A percentile compares a stretch with the other conserved stretches of the same genome.
These are phyloP conservation scores for Terebella lapidaria DNA, from an alignment of 2,888 invertebrate genomes.

Conservation along the genomic window DNA sequence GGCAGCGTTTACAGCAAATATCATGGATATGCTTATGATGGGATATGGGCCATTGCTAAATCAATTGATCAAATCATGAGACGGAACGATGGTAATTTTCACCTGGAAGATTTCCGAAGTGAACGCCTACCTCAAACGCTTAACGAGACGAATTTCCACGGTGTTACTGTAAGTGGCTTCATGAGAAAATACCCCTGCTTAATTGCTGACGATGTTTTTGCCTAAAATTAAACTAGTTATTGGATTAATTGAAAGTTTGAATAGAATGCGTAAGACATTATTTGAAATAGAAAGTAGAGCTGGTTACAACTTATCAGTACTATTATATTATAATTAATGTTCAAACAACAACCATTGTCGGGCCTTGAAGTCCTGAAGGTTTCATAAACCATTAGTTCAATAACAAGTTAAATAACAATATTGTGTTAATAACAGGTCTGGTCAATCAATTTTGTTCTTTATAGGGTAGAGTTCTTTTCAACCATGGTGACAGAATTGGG, in stretches of 20 bases:
- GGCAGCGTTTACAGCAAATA: constrained; percentile 84
- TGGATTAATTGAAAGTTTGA: background rate
- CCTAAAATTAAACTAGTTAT: no score
- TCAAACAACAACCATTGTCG: no score
- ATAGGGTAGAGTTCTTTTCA: constrained; percentile 82
- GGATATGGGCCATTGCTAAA: constrained; percentile 94
- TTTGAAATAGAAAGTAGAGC: no score
- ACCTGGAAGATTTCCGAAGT: constrained; percentile 18
- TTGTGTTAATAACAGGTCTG: no score
- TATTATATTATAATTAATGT: no score
- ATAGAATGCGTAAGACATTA: background rate
- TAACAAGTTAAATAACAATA: no score
- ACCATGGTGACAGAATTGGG: constrained; percentile 91
- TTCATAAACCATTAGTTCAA: no score
- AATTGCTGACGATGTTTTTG: no score
- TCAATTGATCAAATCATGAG: constrained; percentile 83
- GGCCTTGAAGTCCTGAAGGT: no score
- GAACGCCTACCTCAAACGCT: constrained; percentile 60
- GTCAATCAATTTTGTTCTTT: constrained; percentile 18
- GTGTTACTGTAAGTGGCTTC: constrained; percentile 59
- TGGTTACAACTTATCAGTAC: no score
- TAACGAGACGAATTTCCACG: constrained; percentile 88
- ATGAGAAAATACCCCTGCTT: no score
- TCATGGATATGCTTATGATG: constrained; percentile 97
- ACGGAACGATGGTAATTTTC: constrained; percentile 8